phyloP scores from a whole-genome alignment of 2,888 invertebrate species.

The Druceiella hillmani region DNA sequence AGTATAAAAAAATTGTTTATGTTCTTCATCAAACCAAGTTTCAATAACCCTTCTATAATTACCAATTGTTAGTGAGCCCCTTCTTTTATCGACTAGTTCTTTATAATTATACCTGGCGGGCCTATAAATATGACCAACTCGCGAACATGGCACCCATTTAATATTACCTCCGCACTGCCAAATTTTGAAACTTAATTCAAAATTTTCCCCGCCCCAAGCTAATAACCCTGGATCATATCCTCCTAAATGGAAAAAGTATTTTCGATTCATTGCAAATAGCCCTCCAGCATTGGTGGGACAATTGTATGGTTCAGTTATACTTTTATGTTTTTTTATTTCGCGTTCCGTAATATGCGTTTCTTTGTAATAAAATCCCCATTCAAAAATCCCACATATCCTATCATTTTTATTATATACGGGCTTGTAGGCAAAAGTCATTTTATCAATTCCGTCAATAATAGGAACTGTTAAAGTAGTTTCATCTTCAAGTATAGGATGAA shows the following conservation, averaged over 20 bases:
- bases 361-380: constrained; percentile 94
- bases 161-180: constrained; percentile 94
- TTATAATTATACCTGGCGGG: constrained; percentile 92
- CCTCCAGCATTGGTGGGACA: constrained; percentile 93
- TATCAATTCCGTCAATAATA: constrained; percentile 87
- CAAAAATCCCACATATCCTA: constrained; percentile 84
- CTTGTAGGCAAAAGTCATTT: constrained; percentile 79
- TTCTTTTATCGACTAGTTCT: constrained; percentile 73
- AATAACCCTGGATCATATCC: constrained; percentile 88
- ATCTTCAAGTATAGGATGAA: constrained; percentile 81
- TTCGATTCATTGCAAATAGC: constrained; percentile 82
- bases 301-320: constrained; percentile 80
- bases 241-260: constrained; percentile 83
- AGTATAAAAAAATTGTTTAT: constrained; percentile 87
- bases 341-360: constrained; percentile 78
- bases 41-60: constrained; percentile 89
- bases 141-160: constrained; percentile 89
- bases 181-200: constrained; percentile 83
- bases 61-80: constrained; percentile 82
- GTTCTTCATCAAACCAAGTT: constrained; percentile 89
- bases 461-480: constrained; percentile 84
- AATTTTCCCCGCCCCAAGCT: constrained; percentile 92
- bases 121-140: constrained; percentile 89
- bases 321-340: constrained; percentile 61
- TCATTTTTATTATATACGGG: constrained; percentile 77